Evolutionary conservation across 2,797 vertebrate genomes (phyloP).

Genomic region (Myripristis jacobus): DNA sequence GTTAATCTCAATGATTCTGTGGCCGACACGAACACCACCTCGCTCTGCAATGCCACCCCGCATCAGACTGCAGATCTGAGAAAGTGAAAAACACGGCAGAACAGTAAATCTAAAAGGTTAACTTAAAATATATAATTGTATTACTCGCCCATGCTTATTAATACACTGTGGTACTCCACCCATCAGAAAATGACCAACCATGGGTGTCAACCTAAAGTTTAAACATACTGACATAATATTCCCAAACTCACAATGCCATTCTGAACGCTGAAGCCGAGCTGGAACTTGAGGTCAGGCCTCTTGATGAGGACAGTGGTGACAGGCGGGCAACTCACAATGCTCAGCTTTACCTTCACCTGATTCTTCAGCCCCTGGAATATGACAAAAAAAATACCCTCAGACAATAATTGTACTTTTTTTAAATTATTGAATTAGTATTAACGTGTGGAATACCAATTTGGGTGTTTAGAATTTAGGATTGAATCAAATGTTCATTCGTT

Average conservation of each 20-base stretch:
- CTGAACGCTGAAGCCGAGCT: constrained; percentile 95
- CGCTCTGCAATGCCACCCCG: constrained; percentile 96
- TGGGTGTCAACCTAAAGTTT: constrained; percentile 5
- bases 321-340: constrained; percentile 97
- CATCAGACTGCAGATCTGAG: constrained; percentile 98
- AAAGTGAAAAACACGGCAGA: constrained; percentile 18
- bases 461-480: not conserved
- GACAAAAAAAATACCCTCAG: not conserved
- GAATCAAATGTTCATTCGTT: constrained; percentile 9
- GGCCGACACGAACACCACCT: constrained; percentile 96
- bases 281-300: constrained; percentile 96
- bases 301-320: constrained; percentile 98
- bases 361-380: constrained; percentile 91
- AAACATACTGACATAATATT: not conserved
- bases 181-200: not conserved
- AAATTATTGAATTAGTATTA: too few relatives aligned
- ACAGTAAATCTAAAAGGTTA: not conserved
- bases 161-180: not conserved
- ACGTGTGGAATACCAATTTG: not conserved
- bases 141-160: not conserved
- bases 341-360: constrained; percentile 94
- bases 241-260: constrained; percentile 84
- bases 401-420: not conserved
- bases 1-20: constrained; percentile 98
- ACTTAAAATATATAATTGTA: not conserved